Conservation (phyloP, 2,113 vertebrate species). For the Paracanthobrama guichenoti region DNA sequence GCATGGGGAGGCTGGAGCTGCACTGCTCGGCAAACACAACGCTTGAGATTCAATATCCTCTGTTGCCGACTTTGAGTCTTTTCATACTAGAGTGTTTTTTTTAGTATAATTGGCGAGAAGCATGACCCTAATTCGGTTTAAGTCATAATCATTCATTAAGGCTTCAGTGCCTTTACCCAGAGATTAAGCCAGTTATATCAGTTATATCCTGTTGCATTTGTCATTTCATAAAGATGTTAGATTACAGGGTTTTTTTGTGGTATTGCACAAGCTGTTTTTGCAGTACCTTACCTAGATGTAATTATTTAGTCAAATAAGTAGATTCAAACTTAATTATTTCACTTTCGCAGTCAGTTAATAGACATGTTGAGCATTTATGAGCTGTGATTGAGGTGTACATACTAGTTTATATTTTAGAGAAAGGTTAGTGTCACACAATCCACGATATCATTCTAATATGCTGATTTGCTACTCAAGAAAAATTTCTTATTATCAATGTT, state of each 20-base stretch:
- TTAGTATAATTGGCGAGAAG: slow-evolving; percentile 58
- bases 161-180: slow-evolving; percentile 41
- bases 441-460: too few species aligned
- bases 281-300: background rate
- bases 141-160: slow-evolving; percentile 58
- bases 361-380: background rate
- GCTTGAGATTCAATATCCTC: slow-evolving; percentile 54
- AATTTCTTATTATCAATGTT: too few species aligned
- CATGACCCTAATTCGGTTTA: slow-evolving; percentile 55
- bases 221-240: slow-evolving; percentile 1
- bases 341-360: background rate
- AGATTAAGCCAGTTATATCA: slow-evolving; percentile 49
- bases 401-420: background rate
- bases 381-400: background rate
- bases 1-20: slow-evolving; percentile 14
- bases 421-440: too few species aligned
- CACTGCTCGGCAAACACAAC: slow-evolving; percentile 49
- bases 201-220: slow-evolving; percentile 41
- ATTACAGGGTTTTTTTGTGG: slow-evolving; percentile 8
- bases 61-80: slow-evolving; percentile 50
- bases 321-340: background rate
- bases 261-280: background rate
- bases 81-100: slow-evolving; percentile 35
- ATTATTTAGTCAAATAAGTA: background rate
- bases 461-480: too few species aligned